Base-by-base conservation (phyloP, 2,113 vertebrate genomes). In the Ophthalmolycus amberensis region DNA sequence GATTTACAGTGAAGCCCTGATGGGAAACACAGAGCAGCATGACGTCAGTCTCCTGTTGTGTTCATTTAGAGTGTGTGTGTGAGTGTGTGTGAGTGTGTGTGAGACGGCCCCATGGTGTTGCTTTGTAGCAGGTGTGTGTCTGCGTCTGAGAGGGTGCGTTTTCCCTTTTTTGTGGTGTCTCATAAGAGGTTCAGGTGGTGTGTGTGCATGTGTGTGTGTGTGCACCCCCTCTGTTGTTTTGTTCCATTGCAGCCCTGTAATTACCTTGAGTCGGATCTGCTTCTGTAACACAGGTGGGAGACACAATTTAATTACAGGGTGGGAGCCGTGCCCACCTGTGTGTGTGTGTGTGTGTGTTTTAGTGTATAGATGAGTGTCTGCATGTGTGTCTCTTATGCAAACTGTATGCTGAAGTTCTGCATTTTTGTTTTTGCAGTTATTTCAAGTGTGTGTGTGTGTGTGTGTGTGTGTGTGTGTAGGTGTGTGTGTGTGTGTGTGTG, bases 221-320 rank as follows among this genome's bases (percentile, higher is more conserved):
- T 16, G 50, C 7, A 16, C n/a, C 15, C n/a, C 54, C 80, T 81
- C 65, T 86, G 80, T 79, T 86, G 84, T 90, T 79, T 82, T 82
- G 84, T 88, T 86, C 79, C 66, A 67, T 37, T 56, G 66, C 86
- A 87, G 89, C 80, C 83, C 88, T 92, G 77, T 91, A 87, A 92
- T 91, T 90, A 90, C 79, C 75, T 85, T 0, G 27, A 88, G 76
- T 84, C 85, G 85, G 87, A 90, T 90, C 71, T 84, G 85, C 68
- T 74, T 85, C 80, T 85, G 88, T 86, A 85, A 79, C 86, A 78
- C 91, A 91, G 91, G 89, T 91, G 89, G 89, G 89, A 87, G 86
- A 91, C 60, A 64, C 83, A 80, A 88, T 91, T 88, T 91, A 91
- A 92, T 92, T 89, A 91, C 86, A 90, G 83, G 83, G 65, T 78